Percentiles rank a stretch among this genome's conserved stretches.
Evolutionary conservation across 2,888 invertebrate genomes (phyloP).

Genomic region (Aspidiotus destructor): DNA sequence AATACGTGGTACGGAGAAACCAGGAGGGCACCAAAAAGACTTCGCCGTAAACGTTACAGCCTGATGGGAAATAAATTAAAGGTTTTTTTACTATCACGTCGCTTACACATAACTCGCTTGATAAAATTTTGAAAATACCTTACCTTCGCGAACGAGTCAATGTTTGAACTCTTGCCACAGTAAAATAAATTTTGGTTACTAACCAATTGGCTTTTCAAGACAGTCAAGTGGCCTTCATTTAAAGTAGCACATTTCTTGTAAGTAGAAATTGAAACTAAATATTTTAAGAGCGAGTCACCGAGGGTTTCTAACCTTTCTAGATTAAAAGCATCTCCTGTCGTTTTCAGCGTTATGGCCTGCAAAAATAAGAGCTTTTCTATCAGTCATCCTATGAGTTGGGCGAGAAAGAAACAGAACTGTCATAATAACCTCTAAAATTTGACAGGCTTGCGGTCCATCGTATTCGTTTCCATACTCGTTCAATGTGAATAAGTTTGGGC

Average conservation of each 20-base stretch:
- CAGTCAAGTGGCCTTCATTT: conserved; percentile 70
- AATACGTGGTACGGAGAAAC: background rate
- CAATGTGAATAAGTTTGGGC: background rate
- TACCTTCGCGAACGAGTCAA: conserved; percentile 36
- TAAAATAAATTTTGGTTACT: conserved; percentile 81
- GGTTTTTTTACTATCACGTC: no score
- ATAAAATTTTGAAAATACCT: conserved; percentile 5
- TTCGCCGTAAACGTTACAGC: background rate
- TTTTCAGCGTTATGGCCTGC: conserved; percentile 60
- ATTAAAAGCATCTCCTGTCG: conserved; percentile 64
- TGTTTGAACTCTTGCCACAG: conserved; percentile 46
- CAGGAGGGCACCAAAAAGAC: background rate
- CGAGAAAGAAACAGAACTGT: no score
- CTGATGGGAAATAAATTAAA: background rate
- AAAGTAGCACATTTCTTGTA: conserved; percentile 56
- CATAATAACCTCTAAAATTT: background rate
- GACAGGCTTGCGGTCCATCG: background rate
- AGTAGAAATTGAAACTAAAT: conserved; percentile 61
- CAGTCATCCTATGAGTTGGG: background rate
- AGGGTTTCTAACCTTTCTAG: conserved; percentile 76
- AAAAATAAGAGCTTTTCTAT: conserved; percentile 35
- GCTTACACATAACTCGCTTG: no score
- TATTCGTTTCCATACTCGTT: background rate
- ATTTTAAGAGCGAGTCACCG: conserved; percentile 83
- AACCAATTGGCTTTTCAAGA: conserved; percentile 58